phyloP scores from a whole-genome alignment of 2,113 vertebrate genomes.

The Lampris incognitus region DNA sequence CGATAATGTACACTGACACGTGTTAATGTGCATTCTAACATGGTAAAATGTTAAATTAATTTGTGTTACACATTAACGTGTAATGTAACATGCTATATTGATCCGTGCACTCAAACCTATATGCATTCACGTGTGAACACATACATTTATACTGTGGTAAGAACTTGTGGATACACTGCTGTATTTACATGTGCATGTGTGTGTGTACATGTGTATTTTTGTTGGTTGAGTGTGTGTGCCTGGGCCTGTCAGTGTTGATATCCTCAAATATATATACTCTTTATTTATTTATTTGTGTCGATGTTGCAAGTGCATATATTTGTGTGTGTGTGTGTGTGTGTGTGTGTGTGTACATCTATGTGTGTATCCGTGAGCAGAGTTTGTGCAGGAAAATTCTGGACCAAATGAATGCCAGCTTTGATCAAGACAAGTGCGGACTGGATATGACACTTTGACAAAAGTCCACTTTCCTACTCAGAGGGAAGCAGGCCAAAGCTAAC shows the following conservation, averaged over 20 bases:
- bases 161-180: background rate
- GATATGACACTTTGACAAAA: slow-evolving; percentile 59
- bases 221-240: background rate
- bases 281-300: background rate
- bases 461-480: slow-evolving; percentile 43
- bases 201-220: background rate
- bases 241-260: background rate
- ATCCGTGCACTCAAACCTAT: too few species aligned
- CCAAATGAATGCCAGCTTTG: slow-evolving; percentile 32
- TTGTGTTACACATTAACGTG: too few species aligned
- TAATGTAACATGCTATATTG: too few species aligned
- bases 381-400: background rate
- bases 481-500: slow-evolving; percentile 48
- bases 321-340: slow-evolving; percentile 5
- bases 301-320: background rate
- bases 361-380: background rate
- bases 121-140: too few species aligned
- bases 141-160: too few species aligned
- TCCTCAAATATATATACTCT: background rate
- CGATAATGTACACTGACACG: too few species aligned
- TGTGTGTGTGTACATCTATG: slow-evolving; percentile 4
- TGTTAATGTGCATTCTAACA: too few species aligned
- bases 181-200: background rate
- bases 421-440: slow-evolving; percentile 46
- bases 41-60: too few species aligned